Evolutionary conservation across 2,888 invertebrate species (phyloP).

Genomic region (Chloroclystis v-ata): DNA sequence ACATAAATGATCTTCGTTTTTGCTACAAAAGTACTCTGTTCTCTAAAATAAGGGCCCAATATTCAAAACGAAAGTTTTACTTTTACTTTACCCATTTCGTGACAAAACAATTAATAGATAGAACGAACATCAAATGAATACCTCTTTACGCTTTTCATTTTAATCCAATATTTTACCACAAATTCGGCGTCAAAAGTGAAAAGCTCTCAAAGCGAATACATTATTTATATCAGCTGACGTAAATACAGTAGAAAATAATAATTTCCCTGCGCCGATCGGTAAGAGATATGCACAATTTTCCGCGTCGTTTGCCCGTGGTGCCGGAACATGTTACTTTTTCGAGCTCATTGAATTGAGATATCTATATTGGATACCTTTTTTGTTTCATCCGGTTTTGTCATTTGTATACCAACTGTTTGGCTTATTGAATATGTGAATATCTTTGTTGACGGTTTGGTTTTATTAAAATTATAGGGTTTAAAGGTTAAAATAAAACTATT

Average conservation of each 20-base stretch:
- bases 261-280: slow-evolving; percentile 23
- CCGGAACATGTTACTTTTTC: slow-evolving; percentile 27
- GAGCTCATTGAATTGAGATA: slow-evolving; percentile 23
- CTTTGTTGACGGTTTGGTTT: no score
- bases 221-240: slow-evolving; percentile 5
- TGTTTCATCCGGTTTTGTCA: slow-evolving; percentile 10
- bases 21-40: no score
- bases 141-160: no score
- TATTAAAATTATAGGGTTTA: no score
- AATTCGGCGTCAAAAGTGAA: background rate
- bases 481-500: no score
- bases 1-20: no score
- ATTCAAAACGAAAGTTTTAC: no score
- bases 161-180: no score
- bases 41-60: no score
- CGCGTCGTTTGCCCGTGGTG: slow-evolving; percentile 24
- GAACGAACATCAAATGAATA: no score
- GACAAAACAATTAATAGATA: no score
- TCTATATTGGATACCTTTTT: slow-evolving; percentile 18
- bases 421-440: background rate
- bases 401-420: background rate
- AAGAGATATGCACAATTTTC: slow-evolving; percentile 31
- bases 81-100: no score
- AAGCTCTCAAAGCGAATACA: background rate
- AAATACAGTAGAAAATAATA: slow-evolving; percentile 21